phyloP scores from a whole-genome alignment of 2,797 vertebrate species.

The Chelidonichthys spinosus region DNA sequence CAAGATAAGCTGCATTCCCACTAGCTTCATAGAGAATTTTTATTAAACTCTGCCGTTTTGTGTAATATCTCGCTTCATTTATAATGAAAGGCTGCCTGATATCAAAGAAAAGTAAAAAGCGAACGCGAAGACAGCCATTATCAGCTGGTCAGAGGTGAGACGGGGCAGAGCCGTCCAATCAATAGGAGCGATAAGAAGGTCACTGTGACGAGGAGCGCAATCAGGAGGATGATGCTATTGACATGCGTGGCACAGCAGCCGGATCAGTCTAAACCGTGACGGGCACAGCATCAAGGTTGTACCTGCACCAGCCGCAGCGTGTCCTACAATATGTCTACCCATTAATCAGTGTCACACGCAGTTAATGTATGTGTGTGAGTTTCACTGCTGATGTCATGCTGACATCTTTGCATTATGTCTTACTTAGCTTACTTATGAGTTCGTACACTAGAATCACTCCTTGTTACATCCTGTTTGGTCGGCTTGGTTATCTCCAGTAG shows the following conservation, averaged over 20 bases:
- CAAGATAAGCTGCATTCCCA: constrained; percentile 11
- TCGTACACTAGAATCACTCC: neutral
- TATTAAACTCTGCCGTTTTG: constrained; percentile 10
- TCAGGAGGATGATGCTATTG: constrained; percentile 52
- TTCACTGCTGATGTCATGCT: constrained; percentile 1
- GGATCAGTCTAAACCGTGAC: constrained; percentile 37
- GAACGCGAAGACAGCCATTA: neutral
- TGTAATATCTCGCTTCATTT: constrained; percentile 8
- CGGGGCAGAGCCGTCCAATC: constrained; percentile 43
- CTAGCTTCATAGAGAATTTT: constrained; percentile 18
- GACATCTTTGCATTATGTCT: neutral
- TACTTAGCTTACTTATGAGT: neutral
- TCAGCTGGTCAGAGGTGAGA: constrained; percentile 39
- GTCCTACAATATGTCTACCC: constrained; percentile 24
- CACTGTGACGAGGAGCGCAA: constrained; percentile 49
- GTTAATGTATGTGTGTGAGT: neutral
- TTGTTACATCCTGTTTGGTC: neutral
- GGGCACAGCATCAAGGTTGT: constrained; percentile 41
- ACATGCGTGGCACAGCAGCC: constrained; percentile 57
- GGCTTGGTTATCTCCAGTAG: neutral
- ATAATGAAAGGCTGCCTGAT: neutral
- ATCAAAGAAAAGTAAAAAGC: constrained; percentile 7
- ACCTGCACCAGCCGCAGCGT: neutral
- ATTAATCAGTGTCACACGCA: constrained; percentile 2
- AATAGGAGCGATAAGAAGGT: constrained; percentile 48